These are phyloP conservation scores for Mastomys coucha DNA, from an alignment of 2,113 vertebrate genomes.

Conservation along the genomic window DNA sequence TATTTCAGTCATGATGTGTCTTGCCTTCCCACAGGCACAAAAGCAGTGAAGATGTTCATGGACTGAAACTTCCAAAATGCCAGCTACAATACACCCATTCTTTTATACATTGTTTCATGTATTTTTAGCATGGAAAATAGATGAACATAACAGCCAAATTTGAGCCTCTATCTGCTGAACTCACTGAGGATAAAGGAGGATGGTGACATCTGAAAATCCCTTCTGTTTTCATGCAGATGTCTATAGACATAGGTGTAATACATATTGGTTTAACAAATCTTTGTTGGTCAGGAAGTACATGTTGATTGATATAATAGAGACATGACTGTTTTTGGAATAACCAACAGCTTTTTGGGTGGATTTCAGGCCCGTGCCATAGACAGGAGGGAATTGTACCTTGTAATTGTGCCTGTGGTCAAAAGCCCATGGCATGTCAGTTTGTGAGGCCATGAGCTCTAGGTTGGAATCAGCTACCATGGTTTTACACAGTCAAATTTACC, in stretches of 20 bases:
- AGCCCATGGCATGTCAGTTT: not conserved
- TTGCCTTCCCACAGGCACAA: not conserved
- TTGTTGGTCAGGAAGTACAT: not conserved
- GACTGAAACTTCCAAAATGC: not conserved
- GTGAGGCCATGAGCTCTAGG: not conserved
- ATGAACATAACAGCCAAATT: not conserved
- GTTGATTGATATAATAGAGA: not conserved
- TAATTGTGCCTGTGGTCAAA: not conserved
- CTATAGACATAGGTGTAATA: not conserved
- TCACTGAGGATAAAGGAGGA: not conserved
- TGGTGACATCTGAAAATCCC: not conserved
- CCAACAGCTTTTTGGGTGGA: not conserved
- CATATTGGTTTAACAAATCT: not conserved
- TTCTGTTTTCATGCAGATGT: not conserved
- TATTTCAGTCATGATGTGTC: not conserved
- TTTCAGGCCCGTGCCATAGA: not conserved
- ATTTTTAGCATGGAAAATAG: not conserved
- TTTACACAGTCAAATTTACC: not conserved
- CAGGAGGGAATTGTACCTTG: not conserved
- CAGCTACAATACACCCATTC: not conserved
- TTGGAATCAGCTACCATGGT: not conserved
- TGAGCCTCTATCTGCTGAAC: not conserved
- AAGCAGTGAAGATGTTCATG: not conserved
- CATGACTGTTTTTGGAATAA: not conserved
- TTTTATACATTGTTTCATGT: not conserved